These are phyloP conservation scores for Trileptium ribeirensis DNA, from an alignment of 2,888 invertebrate species.

Conservation along the genomic window DNA sequence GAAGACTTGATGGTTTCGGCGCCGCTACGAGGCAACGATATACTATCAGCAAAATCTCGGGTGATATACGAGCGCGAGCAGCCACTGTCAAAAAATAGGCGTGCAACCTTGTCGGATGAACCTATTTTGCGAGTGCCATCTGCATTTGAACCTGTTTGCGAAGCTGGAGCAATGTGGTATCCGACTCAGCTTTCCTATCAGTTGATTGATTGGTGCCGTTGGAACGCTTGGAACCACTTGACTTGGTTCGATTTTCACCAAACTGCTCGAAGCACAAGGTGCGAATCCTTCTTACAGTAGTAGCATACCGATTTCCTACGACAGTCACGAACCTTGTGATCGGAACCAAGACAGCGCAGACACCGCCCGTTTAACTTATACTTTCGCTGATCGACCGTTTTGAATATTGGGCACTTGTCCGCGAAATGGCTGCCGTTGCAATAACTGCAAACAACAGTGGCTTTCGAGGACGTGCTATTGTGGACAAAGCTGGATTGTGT, in stretches of 20 bases:
- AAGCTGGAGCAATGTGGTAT: not conserved
- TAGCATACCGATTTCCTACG: not conserved
- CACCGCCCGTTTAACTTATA: not conserved
- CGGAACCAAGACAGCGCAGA: not conserved
- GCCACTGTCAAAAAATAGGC: slow-evolving; percentile 7
- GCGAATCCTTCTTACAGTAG: not conserved
- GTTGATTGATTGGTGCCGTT: not conserved
- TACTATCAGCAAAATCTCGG: not conserved
- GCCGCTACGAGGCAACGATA: not conserved
- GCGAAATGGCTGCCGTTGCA: not conserved
- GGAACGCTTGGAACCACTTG: not conserved
- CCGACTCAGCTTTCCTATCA: not conserved
- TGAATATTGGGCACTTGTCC: not conserved
- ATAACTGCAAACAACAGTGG: not conserved
- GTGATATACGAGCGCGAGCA: not conserved
- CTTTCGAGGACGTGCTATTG: not conserved
- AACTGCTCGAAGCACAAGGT: not conserved
- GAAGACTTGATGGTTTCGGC: not conserved
- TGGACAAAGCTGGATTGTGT: not conserved
- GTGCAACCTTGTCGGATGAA: not conserved
- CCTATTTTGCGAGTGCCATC: not conserved
- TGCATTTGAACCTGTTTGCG: not conserved
- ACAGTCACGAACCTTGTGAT: not conserved
- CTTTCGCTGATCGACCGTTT: not conserved
- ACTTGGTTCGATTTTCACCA: too few relatives aligned